These are phyloP conservation scores for Aleadryas rufinucha DNA, from an alignment of 2,113 vertebrate species.

Conservation along the genomic window DNA sequence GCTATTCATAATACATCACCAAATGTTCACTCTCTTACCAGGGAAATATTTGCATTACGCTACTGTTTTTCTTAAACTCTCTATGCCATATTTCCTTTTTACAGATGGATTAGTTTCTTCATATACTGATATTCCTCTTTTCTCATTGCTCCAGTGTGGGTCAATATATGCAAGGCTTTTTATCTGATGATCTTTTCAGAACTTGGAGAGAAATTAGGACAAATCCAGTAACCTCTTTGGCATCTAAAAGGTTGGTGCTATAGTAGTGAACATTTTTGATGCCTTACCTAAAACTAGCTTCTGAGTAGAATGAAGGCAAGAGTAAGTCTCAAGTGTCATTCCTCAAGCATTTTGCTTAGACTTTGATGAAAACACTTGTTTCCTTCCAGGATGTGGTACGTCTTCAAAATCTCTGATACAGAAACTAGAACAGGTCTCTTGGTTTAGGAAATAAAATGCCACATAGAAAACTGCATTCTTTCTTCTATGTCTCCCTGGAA, in stretches of 20 bases:
- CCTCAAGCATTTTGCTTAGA: not conserved
- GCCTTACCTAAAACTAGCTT: not conserved
- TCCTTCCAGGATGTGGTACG: not conserved
- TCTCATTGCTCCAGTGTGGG: not conserved
- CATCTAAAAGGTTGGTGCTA: not conserved
- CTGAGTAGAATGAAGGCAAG: not conserved
- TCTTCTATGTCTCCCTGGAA: not conserved
- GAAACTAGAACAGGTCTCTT: not conserved
- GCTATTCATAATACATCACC: not conserved
- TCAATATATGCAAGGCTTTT: not conserved
- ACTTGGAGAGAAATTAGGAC: not conserved
- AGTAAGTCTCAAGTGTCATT: not conserved
- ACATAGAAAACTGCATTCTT: not conserved
- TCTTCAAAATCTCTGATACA: not conserved
- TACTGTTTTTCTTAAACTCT: not conserved
- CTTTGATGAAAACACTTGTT: not conserved
- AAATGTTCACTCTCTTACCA: not conserved
- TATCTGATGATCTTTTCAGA: not conserved
- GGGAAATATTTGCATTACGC: not conserved
- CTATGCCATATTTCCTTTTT: not conserved
- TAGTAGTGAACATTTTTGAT: not conserved
- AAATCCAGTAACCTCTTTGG: not conserved
- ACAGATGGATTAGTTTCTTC: not conserved
- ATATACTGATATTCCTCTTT: not conserved
- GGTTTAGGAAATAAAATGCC: not conserved